Evolutionary conservation across 2,888 invertebrate species (phyloP).

Genomic region (Bombylius major): DNA sequence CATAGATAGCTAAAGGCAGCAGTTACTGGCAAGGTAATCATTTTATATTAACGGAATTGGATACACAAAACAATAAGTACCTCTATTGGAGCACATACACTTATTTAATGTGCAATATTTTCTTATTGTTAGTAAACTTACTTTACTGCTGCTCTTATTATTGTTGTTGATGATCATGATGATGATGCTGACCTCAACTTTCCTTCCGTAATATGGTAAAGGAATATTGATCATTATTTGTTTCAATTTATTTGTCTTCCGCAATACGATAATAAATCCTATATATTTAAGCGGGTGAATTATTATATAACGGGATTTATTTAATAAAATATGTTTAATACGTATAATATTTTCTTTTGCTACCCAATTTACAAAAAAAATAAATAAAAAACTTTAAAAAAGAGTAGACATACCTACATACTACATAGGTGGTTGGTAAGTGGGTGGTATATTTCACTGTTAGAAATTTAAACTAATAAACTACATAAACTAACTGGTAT

Average conservation of each 20-base stretch:
- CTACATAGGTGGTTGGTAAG: not conserved
- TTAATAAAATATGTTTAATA: not conserved
- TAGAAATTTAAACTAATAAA: not conserved
- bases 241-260: not conserved
- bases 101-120: no score
- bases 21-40: not conserved
- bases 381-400: no score
- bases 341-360: not conserved
- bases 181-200: not conserved
- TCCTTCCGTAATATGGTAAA: not conserved
- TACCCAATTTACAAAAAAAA: not conserved
- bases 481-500: not conserved
- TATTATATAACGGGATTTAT: constrained; percentile 6
- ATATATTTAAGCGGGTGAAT: not conserved
- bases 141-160: no score
- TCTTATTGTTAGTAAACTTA: no score
- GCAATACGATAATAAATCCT: no score
- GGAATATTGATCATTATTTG: not conserved
- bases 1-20: no score
- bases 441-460: not conserved
- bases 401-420: no score
- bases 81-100: no score
- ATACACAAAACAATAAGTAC: no score
- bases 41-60: not conserved
- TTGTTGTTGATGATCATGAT: no score